These are phyloP conservation scores for Bungarus multicinctus DNA, from an alignment of 2,113 vertebrate species.

Conservation along the genomic window DNA sequence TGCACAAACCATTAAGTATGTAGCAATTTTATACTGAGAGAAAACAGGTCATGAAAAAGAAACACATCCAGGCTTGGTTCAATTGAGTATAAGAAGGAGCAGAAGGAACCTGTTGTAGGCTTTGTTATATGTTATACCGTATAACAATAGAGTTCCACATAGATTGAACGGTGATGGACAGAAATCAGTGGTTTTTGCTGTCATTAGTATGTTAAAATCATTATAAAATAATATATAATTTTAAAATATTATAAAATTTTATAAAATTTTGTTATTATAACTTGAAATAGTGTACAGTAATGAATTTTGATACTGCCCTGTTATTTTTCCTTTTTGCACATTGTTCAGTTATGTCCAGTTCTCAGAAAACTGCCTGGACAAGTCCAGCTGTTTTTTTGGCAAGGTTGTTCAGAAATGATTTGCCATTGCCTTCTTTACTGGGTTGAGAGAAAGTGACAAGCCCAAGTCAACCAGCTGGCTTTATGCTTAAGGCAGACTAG, in stretches of 20 bases:
- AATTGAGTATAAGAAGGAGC: neutral
- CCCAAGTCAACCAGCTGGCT: neutral
- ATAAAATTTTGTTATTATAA: neutral
- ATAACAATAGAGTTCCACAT: neutral
- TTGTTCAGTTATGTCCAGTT: neutral
- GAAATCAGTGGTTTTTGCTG: neutral
- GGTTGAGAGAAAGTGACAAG: neutral
- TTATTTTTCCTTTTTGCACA: neutral
- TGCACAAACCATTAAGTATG: neutral
- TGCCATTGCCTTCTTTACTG: neutral
- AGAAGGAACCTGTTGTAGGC: neutral
- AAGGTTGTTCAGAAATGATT: neutral
- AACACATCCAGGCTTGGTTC: neutral
- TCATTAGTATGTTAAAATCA: neutral
- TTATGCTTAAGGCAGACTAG: neutral
- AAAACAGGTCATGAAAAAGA: neutral
- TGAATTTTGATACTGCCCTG: neutral
- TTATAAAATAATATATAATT: neutral
- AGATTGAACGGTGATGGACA: neutral
- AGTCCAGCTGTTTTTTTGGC: neutral
- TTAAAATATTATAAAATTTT: neutral
- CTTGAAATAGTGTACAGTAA: neutral
- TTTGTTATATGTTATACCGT: neutral
- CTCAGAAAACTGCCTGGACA: neutral
- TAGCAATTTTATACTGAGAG: neutral